phyloP scores from a whole-genome alignment of 92 coral and sea anemone genomes.

The Galaxea fascicularis region DNA sequence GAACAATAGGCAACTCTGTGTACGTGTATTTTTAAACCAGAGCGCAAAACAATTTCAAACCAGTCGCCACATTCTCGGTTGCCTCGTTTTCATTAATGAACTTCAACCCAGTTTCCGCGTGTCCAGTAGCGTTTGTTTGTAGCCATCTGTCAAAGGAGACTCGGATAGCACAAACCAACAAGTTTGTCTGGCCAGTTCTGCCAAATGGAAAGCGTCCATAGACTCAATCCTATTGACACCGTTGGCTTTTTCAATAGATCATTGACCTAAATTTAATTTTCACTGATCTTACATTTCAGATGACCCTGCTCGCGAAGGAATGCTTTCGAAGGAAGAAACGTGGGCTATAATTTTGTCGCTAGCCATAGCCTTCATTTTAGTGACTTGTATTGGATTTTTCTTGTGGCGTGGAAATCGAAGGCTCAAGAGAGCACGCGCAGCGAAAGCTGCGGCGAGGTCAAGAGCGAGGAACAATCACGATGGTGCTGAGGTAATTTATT shows the following conservation, averaged over 20 bases:
- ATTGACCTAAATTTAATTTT: neutral
- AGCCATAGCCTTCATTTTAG: neutral
- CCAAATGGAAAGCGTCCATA: too few species aligned
- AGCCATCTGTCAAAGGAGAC: too few species aligned
- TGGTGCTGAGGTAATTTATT: constrained; percentile 14
- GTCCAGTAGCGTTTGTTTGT: too few species aligned
- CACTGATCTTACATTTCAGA: constrained; percentile 1
- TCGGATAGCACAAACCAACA: too few species aligned
- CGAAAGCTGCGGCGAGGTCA: constrained; percentile 1
- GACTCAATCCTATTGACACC: too few species aligned
- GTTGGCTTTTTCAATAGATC: too few species aligned
- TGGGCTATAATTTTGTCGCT: constrained; percentile 33
- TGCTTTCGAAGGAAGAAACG: neutral
- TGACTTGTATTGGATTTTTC: constrained; percentile 13
- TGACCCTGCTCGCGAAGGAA: constrained; percentile 25
- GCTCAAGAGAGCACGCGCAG: constrained; percentile 15
- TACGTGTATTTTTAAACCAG: too few species aligned
- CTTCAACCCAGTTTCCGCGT: too few species aligned
- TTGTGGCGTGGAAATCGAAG: constrained; percentile 40
- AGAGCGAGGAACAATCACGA: constrained; percentile 1
- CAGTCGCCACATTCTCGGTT: too few species aligned
- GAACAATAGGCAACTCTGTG: neutral
- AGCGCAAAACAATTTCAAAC: too few species aligned
- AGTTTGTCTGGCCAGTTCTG: too few species aligned
- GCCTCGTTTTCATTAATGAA: too few species aligned